Evolutionary conservation across 2,888 invertebrate species (phyloP), one percentile per base, ranked within the genome.

Genomic region (Sphaerophoria taeniata): DNA sequence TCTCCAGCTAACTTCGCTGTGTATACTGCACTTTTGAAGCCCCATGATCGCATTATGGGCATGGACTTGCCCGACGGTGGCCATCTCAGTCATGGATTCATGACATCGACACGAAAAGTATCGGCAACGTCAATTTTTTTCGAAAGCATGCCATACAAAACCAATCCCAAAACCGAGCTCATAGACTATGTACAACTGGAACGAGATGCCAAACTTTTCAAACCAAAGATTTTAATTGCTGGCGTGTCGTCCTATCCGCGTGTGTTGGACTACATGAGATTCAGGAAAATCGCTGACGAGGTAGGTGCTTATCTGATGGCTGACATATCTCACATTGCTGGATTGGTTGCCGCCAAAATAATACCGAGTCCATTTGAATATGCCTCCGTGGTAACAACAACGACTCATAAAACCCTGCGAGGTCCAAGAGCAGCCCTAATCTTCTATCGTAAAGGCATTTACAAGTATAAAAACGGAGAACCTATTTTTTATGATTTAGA

Each of bases 71-170:
- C 98, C 0, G 99, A 99, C 91, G 99, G 99, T 88, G 99, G 99
- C 0, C 99, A 99, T 93, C 94, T 98, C 87, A 97, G 97, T 5
- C 98, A 98, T 88, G 96, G 96, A 34, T 99, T 98, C 92, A 97
- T 97, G 93, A 98, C 98, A 0, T 93, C 95, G 6, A 95, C 93
- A 7, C 98, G 97, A 92, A 97, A 96, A 92, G 97, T 99, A 80
- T 99, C 99, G 0, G 98, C 98, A 6, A 98, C 99, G 0, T 98
- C 99, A 0, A 96, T 99, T 82, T 99, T 98, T 93, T 99, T 99
- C 91, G 98, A 99, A 93, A 98, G 98, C 77, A 97, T 99, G 96
- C 98, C 99, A 0, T 99, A 99, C 92, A 98, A 98, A 93, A 96
- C 97, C 31, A 92, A 98, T 91, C 94, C 96, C 0, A 92, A 93